A percentile compares a stretch with the other conserved stretches of the same genome.
phyloP scores from a whole-genome alignment of 2,888 invertebrate genomes.

The Aplocera efformata region DNA sequence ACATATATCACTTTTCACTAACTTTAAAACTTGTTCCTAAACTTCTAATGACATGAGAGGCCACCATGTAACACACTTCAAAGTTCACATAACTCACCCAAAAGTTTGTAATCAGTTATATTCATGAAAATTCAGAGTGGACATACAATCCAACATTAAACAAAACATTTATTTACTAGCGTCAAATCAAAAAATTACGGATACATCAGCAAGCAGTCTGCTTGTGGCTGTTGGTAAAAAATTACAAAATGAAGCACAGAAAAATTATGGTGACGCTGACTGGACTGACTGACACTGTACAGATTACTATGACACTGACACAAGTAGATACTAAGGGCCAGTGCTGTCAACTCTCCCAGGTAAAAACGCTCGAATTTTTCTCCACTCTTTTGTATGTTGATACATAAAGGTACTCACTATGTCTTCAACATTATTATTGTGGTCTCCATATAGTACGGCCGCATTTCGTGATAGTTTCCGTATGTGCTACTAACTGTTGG shows the following conservation, averaged over 20 bases:
- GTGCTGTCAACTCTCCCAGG: too few relatives aligned
- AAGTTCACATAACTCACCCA: conserved; percentile 33
- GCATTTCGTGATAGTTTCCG: too few relatives aligned
- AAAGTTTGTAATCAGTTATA: conserved; percentile 7
- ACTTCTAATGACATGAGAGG: conserved; percentile 20
- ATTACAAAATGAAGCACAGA: not conserved
- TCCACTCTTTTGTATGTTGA: too few relatives aligned
- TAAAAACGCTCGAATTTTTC: too few relatives aligned
- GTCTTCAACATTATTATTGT: too few relatives aligned
- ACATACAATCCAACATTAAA: not conserved
- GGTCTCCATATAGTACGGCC: too few relatives aligned
- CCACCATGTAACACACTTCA: conserved; percentile 33
- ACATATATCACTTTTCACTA: conserved; percentile 20
- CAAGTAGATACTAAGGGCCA: too few relatives aligned
- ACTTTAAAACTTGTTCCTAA: conserved; percentile 22
- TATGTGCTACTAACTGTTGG: too few relatives aligned
- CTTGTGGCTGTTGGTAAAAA: not conserved
- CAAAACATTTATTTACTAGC: not conserved
- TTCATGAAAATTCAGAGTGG: not conserved
- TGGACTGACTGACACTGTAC: conserved; percentile 17
- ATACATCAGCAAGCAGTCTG: not conserved
- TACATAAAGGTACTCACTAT: too few relatives aligned
- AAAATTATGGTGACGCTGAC: conserved; percentile 11
- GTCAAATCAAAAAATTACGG: too few relatives aligned
- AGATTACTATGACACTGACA: too few relatives aligned